These are phyloP conservation scores for Xiphydria camelus DNA, from an alignment of 2,888 invertebrate species.

Conservation along the genomic window DNA sequence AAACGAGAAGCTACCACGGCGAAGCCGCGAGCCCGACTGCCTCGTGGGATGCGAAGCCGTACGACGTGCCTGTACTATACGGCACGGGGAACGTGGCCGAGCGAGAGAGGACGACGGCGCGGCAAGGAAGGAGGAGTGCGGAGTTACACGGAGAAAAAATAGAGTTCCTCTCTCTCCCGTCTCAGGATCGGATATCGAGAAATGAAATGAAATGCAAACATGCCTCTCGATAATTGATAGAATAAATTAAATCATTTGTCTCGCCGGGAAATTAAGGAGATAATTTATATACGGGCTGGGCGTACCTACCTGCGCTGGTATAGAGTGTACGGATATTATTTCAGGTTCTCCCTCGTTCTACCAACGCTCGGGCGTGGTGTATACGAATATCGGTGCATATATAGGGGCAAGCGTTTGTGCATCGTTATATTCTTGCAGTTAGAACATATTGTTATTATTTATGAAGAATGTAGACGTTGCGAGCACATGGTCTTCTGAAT, in stretches of 20 bases:
- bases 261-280: constrained; percentile 42
- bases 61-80: constrained; percentile 12
- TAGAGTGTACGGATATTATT: constrained; percentile 2
- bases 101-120: no score
- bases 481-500: no score
- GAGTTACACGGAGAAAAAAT: constrained; percentile 9
- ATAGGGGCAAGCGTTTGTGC: no score
- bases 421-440: no score
- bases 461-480: no score
- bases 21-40: not conserved
- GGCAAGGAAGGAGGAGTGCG: constrained; percentile 7
- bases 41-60: not conserved
- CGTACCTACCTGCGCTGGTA: constrained; percentile 20
- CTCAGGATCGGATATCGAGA: constrained; percentile 38
- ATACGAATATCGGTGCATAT: no score
- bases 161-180: no score
- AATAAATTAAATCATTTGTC: constrained; percentile 55
- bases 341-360: no score
- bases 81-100: no score
- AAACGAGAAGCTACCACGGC: constrained; percentile 27
- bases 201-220: constrained; percentile 50
- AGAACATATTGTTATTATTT: no score
- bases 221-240: constrained; percentile 47
- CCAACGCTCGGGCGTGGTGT: no score
- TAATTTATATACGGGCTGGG: constrained; percentile 40